Conservation (phyloP, 2,888 invertebrate genomes). For the Oxycera nigricornis region DNA sequence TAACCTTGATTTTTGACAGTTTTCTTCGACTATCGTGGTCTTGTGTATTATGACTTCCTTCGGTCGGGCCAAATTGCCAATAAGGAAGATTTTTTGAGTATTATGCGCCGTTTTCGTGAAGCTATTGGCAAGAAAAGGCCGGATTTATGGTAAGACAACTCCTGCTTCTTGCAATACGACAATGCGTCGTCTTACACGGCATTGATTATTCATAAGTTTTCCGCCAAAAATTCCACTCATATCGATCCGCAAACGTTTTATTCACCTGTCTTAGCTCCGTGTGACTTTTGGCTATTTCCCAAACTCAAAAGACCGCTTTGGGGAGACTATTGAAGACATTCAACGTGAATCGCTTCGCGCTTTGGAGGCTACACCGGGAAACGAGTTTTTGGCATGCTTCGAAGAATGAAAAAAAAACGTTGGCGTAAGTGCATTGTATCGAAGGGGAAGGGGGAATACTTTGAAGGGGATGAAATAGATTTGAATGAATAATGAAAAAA, state of each 20-base stretch:
- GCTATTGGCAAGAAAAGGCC: neutral
- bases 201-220: neutral
- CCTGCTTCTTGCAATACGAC: too few species aligned
- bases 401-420: neutral
- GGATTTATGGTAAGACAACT: too few species aligned
- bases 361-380: conserved; percentile 41
- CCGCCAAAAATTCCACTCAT: neutral
- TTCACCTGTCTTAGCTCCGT: neutral
- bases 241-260: neutral
- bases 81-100: neutral
- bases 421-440: neutral
- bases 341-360: conserved; percentile 29
- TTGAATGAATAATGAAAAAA: too few species aligned
- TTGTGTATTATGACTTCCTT: neutral
- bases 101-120: neutral
- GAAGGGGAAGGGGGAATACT: neutral
- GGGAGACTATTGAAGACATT: conserved; percentile 44
- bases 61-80: neutral
- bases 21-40: neutral
- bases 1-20: neutral
- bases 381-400: neutral
- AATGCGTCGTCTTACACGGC: too few species aligned
- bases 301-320: conserved; percentile 43
- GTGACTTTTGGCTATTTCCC: too few species aligned
- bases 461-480: neutral